phyloP scores from a whole-genome alignment of 2,113 vertebrate species.

The Picathartes gymnocephalus region DNA sequence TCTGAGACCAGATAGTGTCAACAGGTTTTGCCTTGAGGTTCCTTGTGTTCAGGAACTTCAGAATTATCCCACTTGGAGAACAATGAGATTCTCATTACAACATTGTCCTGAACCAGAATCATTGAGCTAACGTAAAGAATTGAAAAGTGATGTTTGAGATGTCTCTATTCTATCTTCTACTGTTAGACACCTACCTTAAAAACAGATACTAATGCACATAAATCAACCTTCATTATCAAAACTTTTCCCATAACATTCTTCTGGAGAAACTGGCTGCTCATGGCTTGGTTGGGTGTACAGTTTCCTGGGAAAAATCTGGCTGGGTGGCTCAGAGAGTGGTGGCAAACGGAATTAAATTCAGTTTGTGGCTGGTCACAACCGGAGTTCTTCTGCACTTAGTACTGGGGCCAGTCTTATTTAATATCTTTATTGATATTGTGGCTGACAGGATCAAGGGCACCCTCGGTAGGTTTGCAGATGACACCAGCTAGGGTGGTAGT shows the following conservation, averaged over 20 bases:
- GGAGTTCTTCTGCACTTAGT: background rate
- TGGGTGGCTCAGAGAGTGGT: background rate
- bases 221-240: background rate
- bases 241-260: background rate
- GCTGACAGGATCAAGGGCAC: background rate
- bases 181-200: background rate
- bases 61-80: background rate
- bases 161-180: background rate
- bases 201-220: background rate
- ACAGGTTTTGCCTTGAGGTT: background rate
- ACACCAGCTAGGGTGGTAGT: background rate
- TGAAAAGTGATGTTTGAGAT: background rate
- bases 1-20: background rate
- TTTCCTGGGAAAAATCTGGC: background rate
- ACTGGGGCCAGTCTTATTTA: background rate
- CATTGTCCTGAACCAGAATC: background rate
- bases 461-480: background rate
- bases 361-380: accelerated
- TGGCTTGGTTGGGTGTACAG: accelerated
- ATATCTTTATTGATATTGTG: background rate
- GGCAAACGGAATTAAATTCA: background rate
- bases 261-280: background rate
- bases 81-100: background rate
- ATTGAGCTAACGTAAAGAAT: background rate
- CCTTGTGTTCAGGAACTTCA: background rate